Conservation (phyloP, 2,888 invertebrate genomes). For the Eupithecia abbreviata region DNA sequence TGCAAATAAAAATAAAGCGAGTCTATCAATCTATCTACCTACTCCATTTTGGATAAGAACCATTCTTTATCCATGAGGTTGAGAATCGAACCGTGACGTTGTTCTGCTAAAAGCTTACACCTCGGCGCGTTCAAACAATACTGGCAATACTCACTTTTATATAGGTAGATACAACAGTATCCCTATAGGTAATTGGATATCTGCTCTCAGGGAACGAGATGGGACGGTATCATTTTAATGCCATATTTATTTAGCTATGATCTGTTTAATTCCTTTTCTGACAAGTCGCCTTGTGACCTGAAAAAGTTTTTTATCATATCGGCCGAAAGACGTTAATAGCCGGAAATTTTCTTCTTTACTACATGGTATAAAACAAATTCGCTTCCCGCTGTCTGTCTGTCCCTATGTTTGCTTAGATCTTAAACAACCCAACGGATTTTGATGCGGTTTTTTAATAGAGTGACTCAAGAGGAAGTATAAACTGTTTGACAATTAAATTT, state of each 20-base stretch:
- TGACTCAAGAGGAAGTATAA: no score
- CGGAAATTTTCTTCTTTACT: no score
- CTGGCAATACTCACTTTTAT: conserved; percentile 64
- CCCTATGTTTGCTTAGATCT: no score
- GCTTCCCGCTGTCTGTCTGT: no score
- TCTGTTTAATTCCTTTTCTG: no score
- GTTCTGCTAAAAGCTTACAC: conserved; percentile 45
- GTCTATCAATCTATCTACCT: background rate
- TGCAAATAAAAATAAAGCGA: background rate
- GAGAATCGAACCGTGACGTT: background rate
- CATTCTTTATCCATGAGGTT: background rate
- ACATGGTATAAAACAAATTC: no score
- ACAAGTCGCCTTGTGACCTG: no score
- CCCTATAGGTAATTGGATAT: conserved; percentile 72
- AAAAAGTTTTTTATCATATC: no score
- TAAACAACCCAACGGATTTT: no score
- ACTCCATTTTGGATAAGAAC: background rate
- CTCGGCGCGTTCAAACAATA: conserved; percentile 51
- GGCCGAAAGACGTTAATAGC: no score
- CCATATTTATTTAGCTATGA: background rate
- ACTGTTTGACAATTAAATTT: no score
- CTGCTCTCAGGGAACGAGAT: conserved; percentile 65
- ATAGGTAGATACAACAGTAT: conserved; percentile 52
- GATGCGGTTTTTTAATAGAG: no score
- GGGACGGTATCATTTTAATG: background rate